Base-by-base conservation (phyloP, 2,888 invertebrate genomes). In the Ormyrus rosae region DNA sequence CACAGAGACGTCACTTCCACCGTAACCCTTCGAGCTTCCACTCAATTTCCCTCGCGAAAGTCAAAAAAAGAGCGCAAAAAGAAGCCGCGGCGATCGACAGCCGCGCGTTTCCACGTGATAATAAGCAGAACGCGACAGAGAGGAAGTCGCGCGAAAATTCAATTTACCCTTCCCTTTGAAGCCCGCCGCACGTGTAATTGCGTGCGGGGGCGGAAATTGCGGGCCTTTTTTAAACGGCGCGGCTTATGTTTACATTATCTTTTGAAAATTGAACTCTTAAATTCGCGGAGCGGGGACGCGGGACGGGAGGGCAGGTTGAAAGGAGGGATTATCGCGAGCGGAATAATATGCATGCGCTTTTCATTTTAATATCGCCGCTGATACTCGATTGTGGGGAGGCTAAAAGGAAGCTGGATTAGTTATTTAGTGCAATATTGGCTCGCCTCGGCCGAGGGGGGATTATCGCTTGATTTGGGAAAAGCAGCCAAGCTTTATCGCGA, bases 101-200 rank as follows among this genome's bases (percentile, higher is more conserved):
- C 48, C 9, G 70, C 72, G 10, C 77, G 46, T n/a, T 68, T 53
- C 6, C 68, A 13, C 11, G 34, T 19, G n/a, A 60, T n/a, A n/a
- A 34, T 34, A 34, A 34, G 34, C 34, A 34, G 34, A 34, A 3
- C 34, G 34, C 34, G 61, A 63, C 50, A 53, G 64, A 5, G 72
- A 48, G 64, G 46, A 64, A 67, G 78, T 72, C 83, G 84, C 84
- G 84, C 83, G 83, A 84, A 85, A 85, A 85, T 85, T 85, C 83
- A 85, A 85, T 85, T 85, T 85, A 83, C 84, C 85, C 82, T 83
- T 80, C 81, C 84, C 84, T 85, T 85, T 85, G 85, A 85, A 81
- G 83, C 83, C 73, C 13, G 48, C 50, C 48, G 13, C 13, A 69
- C 48, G 72, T 55, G 56, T 69, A 79, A 73, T 68, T 73, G 55